Conservation (phyloP, 2,888 invertebrate species). For the Volucella inanis region DNA sequence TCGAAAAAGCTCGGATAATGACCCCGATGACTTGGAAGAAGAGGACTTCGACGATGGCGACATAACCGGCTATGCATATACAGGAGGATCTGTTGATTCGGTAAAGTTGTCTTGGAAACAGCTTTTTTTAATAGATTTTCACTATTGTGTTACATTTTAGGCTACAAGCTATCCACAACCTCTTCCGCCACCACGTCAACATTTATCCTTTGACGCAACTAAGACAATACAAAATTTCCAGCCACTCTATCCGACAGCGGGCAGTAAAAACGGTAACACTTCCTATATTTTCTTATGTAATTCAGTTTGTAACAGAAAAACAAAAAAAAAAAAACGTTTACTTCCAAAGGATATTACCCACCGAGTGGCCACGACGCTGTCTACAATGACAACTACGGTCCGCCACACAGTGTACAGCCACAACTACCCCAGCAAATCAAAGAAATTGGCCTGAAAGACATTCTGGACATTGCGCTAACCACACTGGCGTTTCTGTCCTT, state of each 20-base stretch:
- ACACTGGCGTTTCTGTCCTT: constrained; percentile 92
- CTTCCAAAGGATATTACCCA: constrained; percentile 56
- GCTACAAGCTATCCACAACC: constrained; percentile 36
- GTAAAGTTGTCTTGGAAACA: constrained; percentile 10
- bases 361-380: constrained; percentile 76
- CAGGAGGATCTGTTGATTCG: constrained; percentile 58
- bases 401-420: constrained; percentile 48
- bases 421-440: constrained; percentile 77
- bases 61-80: constrained; percentile 83
- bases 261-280: constrained; percentile 64
- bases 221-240: constrained; percentile 30
- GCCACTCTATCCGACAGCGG: constrained; percentile 54
- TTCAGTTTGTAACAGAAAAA: not conserved
- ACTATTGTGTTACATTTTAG: not conserved
- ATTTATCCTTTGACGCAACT: constrained; percentile 61
- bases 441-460: constrained; percentile 87
- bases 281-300: too few relatives aligned
- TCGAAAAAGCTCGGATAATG: constrained; percentile 57
- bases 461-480: constrained; percentile 91
- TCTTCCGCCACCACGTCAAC: constrained; percentile 45
- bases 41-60: constrained; percentile 87
- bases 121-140: too few relatives aligned
- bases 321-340: not conserved
- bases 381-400: constrained; percentile 72
- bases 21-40: constrained; percentile 80